Percentiles rank a stretch among this genome's conserved stretches.
These are phyloP conservation scores for Alethe diademata DNA, from an alignment of 2,113 vertebrate species.

Conservation along the genomic window DNA sequence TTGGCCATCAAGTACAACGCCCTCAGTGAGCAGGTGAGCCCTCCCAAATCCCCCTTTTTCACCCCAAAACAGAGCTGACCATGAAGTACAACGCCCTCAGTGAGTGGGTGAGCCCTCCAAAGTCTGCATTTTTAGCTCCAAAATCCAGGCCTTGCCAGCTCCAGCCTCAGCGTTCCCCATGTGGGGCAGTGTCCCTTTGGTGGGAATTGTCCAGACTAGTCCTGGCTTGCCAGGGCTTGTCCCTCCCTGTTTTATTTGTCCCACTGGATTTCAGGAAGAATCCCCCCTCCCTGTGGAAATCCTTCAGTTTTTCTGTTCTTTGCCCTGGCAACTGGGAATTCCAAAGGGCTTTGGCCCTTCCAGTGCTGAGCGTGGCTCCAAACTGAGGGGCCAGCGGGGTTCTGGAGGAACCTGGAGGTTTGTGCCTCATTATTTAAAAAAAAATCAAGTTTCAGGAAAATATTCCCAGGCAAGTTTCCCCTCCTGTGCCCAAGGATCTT, in stretches of 20 bases:
- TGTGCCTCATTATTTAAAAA: background rate
- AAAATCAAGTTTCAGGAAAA: background rate
- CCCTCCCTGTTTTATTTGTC: background rate
- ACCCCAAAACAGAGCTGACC: too few species aligned
- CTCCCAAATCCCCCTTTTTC: too few species aligned
- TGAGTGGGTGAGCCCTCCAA: too few species aligned
- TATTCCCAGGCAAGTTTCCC: rapidly evolving
- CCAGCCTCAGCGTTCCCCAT: rapidly evolving
- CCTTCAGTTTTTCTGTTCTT: background rate
- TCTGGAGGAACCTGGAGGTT: background rate
- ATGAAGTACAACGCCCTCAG: too few species aligned
- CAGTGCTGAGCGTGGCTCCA: rapidly evolving
- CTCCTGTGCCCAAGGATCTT: rapidly evolving
- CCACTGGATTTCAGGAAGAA: background rate
- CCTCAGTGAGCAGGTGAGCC: background rate
- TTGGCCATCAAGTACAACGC: background rate
- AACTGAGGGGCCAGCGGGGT: rapidly evolving
- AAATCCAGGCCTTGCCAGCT: rapidly evolving
- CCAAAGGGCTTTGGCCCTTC: background rate
- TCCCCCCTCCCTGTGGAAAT: background rate
- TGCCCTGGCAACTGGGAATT: background rate
- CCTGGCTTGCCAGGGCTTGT: background rate
- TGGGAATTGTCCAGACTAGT: background rate
- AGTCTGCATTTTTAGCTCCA: background rate
- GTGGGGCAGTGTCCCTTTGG: rapidly evolving